phyloP scores from a whole-genome alignment of 2,888 invertebrate species.

The Norana najaformis region DNA sequence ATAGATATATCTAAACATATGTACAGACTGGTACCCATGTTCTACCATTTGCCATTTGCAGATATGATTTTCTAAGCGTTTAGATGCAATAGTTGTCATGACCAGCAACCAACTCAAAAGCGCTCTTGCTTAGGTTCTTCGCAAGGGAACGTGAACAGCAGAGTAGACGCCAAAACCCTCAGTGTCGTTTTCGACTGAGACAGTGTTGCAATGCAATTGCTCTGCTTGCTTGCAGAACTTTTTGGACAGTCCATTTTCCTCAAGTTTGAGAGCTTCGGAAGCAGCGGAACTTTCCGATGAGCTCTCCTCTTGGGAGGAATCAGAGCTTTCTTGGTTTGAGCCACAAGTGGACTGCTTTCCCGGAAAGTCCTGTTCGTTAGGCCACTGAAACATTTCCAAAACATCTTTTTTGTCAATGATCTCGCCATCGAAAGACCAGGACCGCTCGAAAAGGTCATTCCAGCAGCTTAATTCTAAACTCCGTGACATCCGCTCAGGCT shows the following conservation, averaged over 20 bases:
- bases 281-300: background rate
- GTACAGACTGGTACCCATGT: too few relatives aligned
- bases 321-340: background rate
- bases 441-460: background rate
- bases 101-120: background rate
- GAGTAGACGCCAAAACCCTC: background rate
- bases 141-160: background rate
- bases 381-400: background rate
- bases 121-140: background rate
- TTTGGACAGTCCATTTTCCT: background rate
- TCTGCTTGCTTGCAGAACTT: too few relatives aligned
- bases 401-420: background rate
- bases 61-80: background rate
- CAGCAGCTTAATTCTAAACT: background rate
- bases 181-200: background rate
- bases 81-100: background rate
- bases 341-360: background rate
- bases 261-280: background rate
- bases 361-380: background rate
- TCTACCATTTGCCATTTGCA: background rate
- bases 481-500: background rate
- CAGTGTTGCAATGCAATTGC: background rate
- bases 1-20: background rate
- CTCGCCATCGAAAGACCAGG: background rate
- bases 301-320: background rate